Evolutionary conservation across 2,888 invertebrate species (phyloP), one percentile per base, ranked within the genome.

Genomic region (Aphidius colemani): DNA sequence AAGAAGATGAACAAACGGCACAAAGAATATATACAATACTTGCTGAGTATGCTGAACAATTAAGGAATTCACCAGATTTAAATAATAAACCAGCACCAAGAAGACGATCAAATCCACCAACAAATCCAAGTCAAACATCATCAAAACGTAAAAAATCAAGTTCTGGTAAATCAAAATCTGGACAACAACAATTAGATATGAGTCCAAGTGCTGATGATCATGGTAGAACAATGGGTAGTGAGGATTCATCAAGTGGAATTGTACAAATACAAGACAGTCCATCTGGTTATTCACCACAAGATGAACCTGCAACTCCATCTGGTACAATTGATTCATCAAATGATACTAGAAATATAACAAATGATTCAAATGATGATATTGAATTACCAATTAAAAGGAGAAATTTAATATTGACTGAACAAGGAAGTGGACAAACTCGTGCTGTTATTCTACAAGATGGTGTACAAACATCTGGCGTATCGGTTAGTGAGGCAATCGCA

Each of bases 51-150:
- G 91, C 91, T 56, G 92, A 92, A 73, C 92, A 92, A 75, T 84
- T 92, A 51, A 86, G 91, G 71, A 92, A 92, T 75, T 92, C 91
- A 1, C 92, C 92, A 0, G 92, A 92, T 80, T 78, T 88, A 51
- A 92, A 92, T 75, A 90, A 92, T 77, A 92, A 92, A 79, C 92
- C 92, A 0, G 92, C 92, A 0, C 92, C 92, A 0, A 85, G 92
- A 51, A 84, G 92, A 71, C 85, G 92, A 61, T 88, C 90, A 0
- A 91, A 92, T 79, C 89, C 89, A 10, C 90, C 91, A 1, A 88
- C 90, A 1, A 90, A 89, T 82, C 88, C 90, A 1, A 87, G 86
- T 58, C 89, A 89, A 13, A 30, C 30, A 30, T 88, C 88, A 51
- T 86, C 88, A 0, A 90, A 90, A 67, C 86, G 91, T 51, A 88